phyloP scores from a whole-genome alignment of 2,113 vertebrate species.

The Odontesthes bonariensis region DNA sequence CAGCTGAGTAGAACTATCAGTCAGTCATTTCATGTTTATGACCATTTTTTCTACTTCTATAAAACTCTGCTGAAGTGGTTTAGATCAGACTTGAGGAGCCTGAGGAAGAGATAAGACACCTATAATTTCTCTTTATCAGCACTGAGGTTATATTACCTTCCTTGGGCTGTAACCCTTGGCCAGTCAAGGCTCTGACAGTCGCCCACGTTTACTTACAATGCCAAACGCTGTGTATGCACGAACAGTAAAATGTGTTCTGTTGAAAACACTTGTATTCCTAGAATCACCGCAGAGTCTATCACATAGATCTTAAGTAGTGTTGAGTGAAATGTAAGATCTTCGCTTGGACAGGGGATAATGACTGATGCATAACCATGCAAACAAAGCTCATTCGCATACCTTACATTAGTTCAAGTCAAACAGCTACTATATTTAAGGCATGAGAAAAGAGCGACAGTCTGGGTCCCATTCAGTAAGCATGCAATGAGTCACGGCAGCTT shows the following conservation, averaged over 20 bases:
- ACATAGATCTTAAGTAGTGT: neutral
- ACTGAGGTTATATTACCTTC: slow-evolving; percentile 46
- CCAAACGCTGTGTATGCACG: slow-evolving; percentile 17
- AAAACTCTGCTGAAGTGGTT: slow-evolving; percentile 52
- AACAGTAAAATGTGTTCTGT: neutral
- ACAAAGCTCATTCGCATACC: slow-evolving; percentile 18
- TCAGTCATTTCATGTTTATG: slow-evolving; percentile 75
- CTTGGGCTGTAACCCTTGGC: slow-evolving; percentile 64
- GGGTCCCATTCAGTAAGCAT: slow-evolving; percentile 46
- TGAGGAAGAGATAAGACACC: slow-evolving; percentile 65
- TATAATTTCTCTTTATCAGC: slow-evolving; percentile 65
- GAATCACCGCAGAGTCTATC: slow-evolving; percentile 9
- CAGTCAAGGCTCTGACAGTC: slow-evolving; percentile 33
- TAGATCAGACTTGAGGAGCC: slow-evolving; percentile 54
- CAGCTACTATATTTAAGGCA: slow-evolving; percentile 46
- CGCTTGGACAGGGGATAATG: slow-evolving; percentile 8
- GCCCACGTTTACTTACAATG: slow-evolving; percentile 50
- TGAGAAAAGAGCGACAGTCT: slow-evolving; percentile 64
- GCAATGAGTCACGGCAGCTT: slow-evolving; percentile 66
- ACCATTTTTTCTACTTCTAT: slow-evolving; percentile 61
- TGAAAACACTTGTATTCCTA: neutral
- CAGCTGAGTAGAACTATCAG: slow-evolving; percentile 70
- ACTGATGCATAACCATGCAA: slow-evolving; percentile 3
- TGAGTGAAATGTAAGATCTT: slow-evolving; percentile 6
- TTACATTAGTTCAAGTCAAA: slow-evolving; percentile 46